These are phyloP conservation scores for Junonia oenone DNA, from an alignment of 2,888 invertebrate species.

Conservation along the genomic window DNA sequence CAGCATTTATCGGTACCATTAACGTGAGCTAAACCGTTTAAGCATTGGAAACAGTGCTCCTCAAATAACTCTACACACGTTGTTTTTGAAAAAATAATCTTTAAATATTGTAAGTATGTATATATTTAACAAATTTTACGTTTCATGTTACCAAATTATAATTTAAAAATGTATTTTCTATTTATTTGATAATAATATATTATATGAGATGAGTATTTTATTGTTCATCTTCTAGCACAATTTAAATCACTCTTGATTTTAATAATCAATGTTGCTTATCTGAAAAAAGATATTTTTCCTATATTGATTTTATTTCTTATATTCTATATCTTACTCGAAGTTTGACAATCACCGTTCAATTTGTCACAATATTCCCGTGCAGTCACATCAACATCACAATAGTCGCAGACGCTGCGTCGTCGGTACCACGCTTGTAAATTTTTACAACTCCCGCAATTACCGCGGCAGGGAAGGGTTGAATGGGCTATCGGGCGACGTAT, in stretches of 20 bases:
- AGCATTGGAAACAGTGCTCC: constrained; percentile 33
- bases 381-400: constrained; percentile 67
- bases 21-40: constrained; percentile 55
- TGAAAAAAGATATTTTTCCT: no score
- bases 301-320: neutral
- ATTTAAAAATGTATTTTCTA: no score
- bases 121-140: no score
- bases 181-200: no score
- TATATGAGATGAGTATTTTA: no score
- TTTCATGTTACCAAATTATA: no score
- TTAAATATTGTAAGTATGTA: no score
- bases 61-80: no score
- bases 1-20: constrained; percentile 59
- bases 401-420: constrained; percentile 48
- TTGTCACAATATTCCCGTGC: constrained; percentile 49
- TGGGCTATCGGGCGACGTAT: constrained; percentile 22
- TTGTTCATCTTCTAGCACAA: no score
- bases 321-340: constrained; percentile 7
- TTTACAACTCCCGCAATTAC: constrained; percentile 67
- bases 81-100: no score
- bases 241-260: no score
- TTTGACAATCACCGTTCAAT: constrained; percentile 49
- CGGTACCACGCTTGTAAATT: constrained; percentile 72
- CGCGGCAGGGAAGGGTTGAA: constrained; percentile 37
- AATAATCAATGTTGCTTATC: no score